Evolutionary conservation across 2,888 invertebrate species (phyloP).

Genomic region (Choreutis nemorana): DNA sequence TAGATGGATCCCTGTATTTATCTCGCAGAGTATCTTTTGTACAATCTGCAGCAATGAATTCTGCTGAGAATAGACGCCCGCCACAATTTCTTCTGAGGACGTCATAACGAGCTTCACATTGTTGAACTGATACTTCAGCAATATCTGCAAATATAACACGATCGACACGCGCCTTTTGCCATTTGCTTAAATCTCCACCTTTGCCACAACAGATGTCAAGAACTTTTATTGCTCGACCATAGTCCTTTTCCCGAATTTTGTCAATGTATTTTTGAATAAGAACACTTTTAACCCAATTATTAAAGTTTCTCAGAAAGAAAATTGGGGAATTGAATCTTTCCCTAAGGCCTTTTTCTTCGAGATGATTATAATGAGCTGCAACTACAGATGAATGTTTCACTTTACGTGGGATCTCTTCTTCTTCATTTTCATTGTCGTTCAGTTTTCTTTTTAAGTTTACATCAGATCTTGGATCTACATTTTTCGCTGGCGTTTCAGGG

Average conservation of each 20-base stretch:
- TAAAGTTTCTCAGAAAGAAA: slow-evolving; percentile 93
- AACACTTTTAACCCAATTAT: slow-evolving; percentile 99
- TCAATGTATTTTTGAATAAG: slow-evolving; percentile 84
- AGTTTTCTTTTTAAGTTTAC: too few species aligned
- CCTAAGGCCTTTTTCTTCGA: slow-evolving; percentile 82
- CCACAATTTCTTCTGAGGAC: slow-evolving; percentile 65
- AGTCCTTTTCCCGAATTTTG: slow-evolving; percentile 71
- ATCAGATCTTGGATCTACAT: too few species aligned
- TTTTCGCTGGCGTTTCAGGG: not conserved
- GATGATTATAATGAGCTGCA: slow-evolving; percentile 92
- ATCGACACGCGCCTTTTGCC: slow-evolving; percentile 83
- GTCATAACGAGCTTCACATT: slow-evolving; percentile 85
- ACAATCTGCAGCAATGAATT: slow-evolving; percentile 93
- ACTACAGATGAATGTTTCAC: slow-evolving; percentile 70
- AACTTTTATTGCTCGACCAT: slow-evolving; percentile 74
- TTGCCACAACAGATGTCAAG: slow-evolving; percentile 98
- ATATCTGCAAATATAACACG: slow-evolving; percentile 93
- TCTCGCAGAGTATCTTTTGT: slow-evolving; percentile 83
- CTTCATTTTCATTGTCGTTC: not conserved
- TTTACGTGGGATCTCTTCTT: slow-evolving; percentile 2
- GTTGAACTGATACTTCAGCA: slow-evolving; percentile 90
- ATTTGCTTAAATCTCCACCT: slow-evolving; percentile 98
- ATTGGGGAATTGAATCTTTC: slow-evolving; percentile 90
- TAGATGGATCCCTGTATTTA: slow-evolving; percentile 79
- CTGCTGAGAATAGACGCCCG: slow-evolving; percentile 76